Conservation (phyloP, 1,140 invertebrate species). For the Theocolax elegans region DNA sequence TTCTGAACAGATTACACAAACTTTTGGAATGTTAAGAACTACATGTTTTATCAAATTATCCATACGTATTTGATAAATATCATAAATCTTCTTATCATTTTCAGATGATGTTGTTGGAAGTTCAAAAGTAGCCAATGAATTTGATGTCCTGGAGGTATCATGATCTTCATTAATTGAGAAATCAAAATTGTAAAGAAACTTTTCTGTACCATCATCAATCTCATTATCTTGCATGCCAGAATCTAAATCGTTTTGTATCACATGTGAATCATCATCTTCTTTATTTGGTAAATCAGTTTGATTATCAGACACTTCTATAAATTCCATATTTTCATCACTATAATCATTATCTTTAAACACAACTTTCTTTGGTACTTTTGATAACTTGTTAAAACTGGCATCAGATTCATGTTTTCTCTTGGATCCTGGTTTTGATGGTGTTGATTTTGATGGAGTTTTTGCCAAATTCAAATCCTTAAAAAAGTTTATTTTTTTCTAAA, state of each 20-base stretch:
- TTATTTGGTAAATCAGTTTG: neutral
- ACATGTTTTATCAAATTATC: conserved; percentile 13
- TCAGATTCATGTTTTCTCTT: conserved; percentile 32
- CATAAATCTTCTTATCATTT: conserved; percentile 15
- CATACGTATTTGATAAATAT: too few relatives aligned
- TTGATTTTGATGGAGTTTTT: neutral
- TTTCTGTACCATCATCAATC: neutral
- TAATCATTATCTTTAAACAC: conserved; percentile 28
- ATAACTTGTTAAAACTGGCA: conserved; percentile 10
- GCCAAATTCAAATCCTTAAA: neutral
- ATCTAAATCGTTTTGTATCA: neutral
- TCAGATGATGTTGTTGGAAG: neutral
- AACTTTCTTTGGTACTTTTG: conserved; percentile 41
- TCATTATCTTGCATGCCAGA: neutral
- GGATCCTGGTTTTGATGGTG: neutral
- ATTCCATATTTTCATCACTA: conserved; percentile 26
- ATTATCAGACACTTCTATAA: conserved; percentile 20
- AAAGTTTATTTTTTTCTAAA: conserved; percentile 20
- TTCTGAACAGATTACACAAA: conserved; percentile 20
- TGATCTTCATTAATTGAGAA: neutral
- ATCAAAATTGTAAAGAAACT: neutral
- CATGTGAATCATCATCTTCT: neutral
- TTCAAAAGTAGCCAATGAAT: too few relatives aligned
- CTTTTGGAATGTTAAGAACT: conserved; percentile 22
- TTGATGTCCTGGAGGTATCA: neutral